These are phyloP conservation scores for Danaus melanippus DNA, from an alignment of 1,140 invertebrate species.

Conservation along the genomic window DNA sequence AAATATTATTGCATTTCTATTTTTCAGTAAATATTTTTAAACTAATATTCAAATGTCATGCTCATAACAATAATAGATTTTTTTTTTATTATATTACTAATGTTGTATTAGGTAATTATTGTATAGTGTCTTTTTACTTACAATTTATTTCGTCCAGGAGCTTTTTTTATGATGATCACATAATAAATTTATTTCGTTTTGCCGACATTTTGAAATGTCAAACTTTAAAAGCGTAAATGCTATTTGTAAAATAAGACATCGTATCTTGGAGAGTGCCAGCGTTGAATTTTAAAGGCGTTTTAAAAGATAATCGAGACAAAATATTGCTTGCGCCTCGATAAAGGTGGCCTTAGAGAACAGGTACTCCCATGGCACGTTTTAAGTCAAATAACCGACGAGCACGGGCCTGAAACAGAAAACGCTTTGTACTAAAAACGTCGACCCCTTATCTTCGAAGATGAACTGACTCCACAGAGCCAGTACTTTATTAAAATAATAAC, in stretches of 20 bases:
- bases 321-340: slow-evolving; percentile 50
- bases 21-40: no score
- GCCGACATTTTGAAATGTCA: slow-evolving; percentile 7
- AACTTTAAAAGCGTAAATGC: slow-evolving; percentile 45
- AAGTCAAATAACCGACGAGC: slow-evolving; percentile 52
- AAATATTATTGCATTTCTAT: background rate
- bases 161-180: no score
- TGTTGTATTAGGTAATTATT: no score
- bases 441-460: slow-evolving; percentile 62
- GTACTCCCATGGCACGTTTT: slow-evolving; percentile 52
- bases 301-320: slow-evolving; percentile 54
- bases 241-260: slow-evolving; percentile 59
- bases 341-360: slow-evolving; percentile 47
- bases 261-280: slow-evolving; percentile 37
- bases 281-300: slow-evolving; percentile 47
- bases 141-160: no score
- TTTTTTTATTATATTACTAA: no score
- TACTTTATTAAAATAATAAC: no score
- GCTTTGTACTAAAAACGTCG: slow-evolving; percentile 68
- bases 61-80: no score
- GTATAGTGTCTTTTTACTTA: no score
- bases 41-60: no score
- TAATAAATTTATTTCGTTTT: no score
- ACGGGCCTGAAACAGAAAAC: slow-evolving; percentile 61
- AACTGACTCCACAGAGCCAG: slow-evolving; percentile 22